Base-by-base conservation (phyloP, 2,113 vertebrate species). In the Misgurnus anguillicaudatus region DNA sequence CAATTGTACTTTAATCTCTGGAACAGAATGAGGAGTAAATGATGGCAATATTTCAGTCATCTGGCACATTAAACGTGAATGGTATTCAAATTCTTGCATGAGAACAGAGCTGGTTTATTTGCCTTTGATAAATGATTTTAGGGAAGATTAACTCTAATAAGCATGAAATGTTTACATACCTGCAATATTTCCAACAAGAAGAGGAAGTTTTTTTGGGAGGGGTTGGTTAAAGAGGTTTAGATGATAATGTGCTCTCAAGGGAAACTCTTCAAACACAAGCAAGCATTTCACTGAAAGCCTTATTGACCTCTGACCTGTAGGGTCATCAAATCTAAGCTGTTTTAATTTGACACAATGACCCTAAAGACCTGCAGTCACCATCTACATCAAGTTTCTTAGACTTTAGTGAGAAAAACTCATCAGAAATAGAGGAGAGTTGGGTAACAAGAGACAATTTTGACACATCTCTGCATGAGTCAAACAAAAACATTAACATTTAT, bases 231-330 rank as follows among this genome's bases (percentile, higher is more conserved):
- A 84, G 81, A 85, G 82, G 70, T 86, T 70, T 65, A 72, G 85
- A 86, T 31, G 24, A 31, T 87, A 90, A 88, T 69, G 47, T 72
- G 42, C 45, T 88, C 83, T 86, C 86, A 70, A 62, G 80, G 86
- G 87, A 79, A 16, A 42, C 77, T 89, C 79, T 82, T 83, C 87
- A 90, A 91, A 91, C 87, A 87, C 81, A 55, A 17, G 39, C 48
- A 41, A 10, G 17, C 58, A 42, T 83, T 81, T 76, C 71, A 47
- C 45, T 5, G 77, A 85, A 88, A 82, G 86, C 86, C 80, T 74
- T 83, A 73, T 81, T 85, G 88, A 88, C 89, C 89, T 90, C 85
- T 90, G 85, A 89, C 84, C 88, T 78, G 60, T 53, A 42, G 65
- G 72, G 47, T 82, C 78, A 47, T 78, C 53, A 84, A 72, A 72